Evolutionary conservation across 2,888 invertebrate genomes (phyloP).

Genomic region (Odontothrips loti): DNA sequence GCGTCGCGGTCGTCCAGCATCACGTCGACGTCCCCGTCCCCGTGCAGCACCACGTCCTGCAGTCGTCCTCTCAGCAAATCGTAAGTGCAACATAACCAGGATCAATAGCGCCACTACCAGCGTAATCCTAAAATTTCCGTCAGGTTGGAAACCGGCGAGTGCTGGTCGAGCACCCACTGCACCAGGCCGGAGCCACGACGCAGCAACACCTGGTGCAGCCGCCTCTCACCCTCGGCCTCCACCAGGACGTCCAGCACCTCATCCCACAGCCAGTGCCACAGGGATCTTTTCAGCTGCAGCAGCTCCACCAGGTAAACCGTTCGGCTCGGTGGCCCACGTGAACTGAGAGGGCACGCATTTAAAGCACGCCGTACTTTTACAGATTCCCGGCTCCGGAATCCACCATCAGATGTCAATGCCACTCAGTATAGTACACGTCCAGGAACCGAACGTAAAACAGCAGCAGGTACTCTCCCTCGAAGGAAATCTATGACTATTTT

Average conservation of each 20-base stretch:
- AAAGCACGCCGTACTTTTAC: too few relatives aligned
- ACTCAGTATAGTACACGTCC: not conserved
- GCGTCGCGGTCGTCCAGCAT: not conserved
- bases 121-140: not conserved
- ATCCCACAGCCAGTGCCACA: not conserved
- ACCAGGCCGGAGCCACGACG: not conserved
- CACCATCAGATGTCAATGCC: not conserved
- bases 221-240: not conserved
- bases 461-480: too few relatives aligned
- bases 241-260: not conserved
- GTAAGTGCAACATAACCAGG: not conserved
- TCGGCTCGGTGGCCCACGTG: too few relatives aligned
- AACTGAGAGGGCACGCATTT: too few relatives aligned
- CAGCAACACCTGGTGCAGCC: slow-evolving; percentile 3
- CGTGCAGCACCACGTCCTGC: slow-evolving; percentile 10
- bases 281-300: not conserved
- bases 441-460: too few relatives aligned
- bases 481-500: too few relatives aligned
- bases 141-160: not conserved
- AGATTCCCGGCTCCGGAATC: not conserved
- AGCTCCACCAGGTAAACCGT: not conserved
- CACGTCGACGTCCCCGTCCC: slow-evolving; percentile 6
- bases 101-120: not conserved
- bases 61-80: not conserved
- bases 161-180: not conserved